Conservation (phyloP, 2,797 vertebrate species). For the Pseudopleuronectes americanus region DNA sequence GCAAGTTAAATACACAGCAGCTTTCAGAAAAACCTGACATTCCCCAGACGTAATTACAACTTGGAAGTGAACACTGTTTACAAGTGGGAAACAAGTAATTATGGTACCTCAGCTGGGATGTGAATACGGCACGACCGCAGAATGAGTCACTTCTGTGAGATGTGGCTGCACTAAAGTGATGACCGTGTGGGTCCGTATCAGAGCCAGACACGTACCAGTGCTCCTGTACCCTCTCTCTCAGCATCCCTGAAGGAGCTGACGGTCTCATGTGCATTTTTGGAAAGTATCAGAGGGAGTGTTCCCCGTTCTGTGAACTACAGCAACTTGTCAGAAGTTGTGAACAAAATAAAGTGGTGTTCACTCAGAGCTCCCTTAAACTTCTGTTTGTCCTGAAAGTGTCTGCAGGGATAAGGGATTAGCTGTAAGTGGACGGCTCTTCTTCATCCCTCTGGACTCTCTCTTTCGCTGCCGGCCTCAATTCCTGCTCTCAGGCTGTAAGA, state of each 20-base stretch:
- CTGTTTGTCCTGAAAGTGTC: neutral
- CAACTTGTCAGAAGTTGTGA: constrained; percentile 7
- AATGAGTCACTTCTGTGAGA: neutral
- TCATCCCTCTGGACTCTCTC: neutral
- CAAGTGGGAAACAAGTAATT: neutral
- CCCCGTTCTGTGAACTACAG: neutral
- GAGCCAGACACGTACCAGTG: neutral
- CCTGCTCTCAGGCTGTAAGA: neutral
- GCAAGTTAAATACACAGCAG: constrained; percentile 5
- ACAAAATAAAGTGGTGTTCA: neutral
- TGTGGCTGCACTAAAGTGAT: neutral
- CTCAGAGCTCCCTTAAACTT: neutral
- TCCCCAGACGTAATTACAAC: neutral
- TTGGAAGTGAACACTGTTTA: constrained; percentile 7
- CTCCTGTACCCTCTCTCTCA: constrained; percentile 11
- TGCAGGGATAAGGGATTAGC: neutral
- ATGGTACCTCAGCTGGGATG: neutral
- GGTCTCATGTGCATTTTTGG: neutral
- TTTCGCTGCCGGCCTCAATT: neutral
- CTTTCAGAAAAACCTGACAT: neutral
- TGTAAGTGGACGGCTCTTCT: no score
- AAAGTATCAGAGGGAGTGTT: neutral
- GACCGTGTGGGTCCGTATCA: neutral
- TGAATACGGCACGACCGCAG: neutral
- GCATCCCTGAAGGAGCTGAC: neutral